Evolutionary conservation across 2,113 vertebrate genomes (phyloP).

Genomic region (Dicrurus megarhynchus): DNA sequence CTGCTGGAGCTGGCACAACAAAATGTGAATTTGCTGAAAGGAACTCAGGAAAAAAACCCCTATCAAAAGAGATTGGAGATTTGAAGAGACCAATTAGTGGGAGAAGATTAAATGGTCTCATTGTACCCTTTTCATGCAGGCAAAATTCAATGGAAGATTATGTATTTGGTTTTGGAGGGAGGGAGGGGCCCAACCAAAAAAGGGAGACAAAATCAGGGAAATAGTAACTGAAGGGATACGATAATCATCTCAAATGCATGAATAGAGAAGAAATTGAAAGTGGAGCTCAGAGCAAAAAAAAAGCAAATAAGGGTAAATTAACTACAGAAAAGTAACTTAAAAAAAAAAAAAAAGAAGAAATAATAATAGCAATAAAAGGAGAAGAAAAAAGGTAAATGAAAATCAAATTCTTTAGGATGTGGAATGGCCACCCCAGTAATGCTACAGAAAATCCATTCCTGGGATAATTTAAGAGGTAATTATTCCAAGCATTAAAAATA

Average conservation of each 20-base stretch:
- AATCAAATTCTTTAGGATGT: not conserved
- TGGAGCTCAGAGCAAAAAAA: not conserved
- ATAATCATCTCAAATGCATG: not conserved
- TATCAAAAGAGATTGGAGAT: not conserved
- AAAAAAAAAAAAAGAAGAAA: not conserved
- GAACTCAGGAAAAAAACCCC: not conserved
- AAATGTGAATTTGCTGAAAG: not conserved
- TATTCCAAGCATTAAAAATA: not conserved
- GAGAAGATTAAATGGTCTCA: slow-evolving; percentile 21
- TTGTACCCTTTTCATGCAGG: not conserved
- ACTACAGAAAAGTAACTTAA: not conserved
- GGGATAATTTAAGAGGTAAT: not conserved
- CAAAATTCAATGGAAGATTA: not conserved
- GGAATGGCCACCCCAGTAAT: not conserved
- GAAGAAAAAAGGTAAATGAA: not conserved
- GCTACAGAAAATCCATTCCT: not conserved
- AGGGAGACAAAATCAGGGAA: not conserved
- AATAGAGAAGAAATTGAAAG: not conserved
- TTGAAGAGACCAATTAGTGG: slow-evolving; percentile 10
- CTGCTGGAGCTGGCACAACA: not conserved
- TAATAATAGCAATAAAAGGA: not conserved
- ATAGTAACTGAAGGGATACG: not conserved
- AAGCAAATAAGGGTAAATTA: not conserved
- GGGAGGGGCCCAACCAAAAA: not conserved
- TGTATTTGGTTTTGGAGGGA: not conserved